A percentile compares a stretch with the other conserved stretches of the same genome.
These are phyloP conservation scores for Ips nitidus DNA, from an alignment of 1,140 invertebrate species.

Conservation along the genomic window DNA sequence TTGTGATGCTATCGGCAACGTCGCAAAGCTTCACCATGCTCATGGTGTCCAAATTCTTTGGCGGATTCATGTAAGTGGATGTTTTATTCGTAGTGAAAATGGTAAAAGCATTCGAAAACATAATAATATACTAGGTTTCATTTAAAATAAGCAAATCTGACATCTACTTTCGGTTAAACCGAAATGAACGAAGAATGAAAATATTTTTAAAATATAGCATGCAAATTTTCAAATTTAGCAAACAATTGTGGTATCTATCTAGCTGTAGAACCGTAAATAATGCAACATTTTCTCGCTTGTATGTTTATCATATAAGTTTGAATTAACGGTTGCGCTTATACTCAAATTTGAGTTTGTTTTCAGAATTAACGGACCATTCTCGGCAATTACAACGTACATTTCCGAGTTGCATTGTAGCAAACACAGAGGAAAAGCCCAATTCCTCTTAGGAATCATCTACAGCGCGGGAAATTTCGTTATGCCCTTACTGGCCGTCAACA, in stretches of 20 bases:
- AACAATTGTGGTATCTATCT: too few species aligned
- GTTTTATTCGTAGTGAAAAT: background rate
- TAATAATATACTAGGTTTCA: too few species aligned
- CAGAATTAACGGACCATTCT: conserved; percentile 73
- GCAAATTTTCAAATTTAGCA: background rate
- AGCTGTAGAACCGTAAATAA: too few species aligned
- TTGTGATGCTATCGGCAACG: conserved; percentile 68
- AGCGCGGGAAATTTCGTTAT: conserved; percentile 47
- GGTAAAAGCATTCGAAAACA: background rate
- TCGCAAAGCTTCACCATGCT: conserved; percentile 75
- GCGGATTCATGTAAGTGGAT: conserved; percentile 53
- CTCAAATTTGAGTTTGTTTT: conserved; percentile 9
- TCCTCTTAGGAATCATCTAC: conserved; percentile 64
- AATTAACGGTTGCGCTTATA: too few species aligned
- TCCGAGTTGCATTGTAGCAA: conserved; percentile 68
- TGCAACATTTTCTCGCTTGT: background rate
- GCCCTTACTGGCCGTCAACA: conserved; percentile 37
- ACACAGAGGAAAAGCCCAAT: conserved; percentile 63
- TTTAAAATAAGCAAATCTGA: too few species aligned
- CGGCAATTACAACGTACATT: conserved; percentile 68
- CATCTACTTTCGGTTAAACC: too few species aligned
- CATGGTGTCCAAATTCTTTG: conserved; percentile 70
- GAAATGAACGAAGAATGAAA: too few species aligned
- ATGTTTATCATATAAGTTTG: too few species aligned
- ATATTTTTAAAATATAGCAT: background rate